phyloP scores from a whole-genome alignment of 2,888 invertebrate species.

The Acleris literana region DNA sequence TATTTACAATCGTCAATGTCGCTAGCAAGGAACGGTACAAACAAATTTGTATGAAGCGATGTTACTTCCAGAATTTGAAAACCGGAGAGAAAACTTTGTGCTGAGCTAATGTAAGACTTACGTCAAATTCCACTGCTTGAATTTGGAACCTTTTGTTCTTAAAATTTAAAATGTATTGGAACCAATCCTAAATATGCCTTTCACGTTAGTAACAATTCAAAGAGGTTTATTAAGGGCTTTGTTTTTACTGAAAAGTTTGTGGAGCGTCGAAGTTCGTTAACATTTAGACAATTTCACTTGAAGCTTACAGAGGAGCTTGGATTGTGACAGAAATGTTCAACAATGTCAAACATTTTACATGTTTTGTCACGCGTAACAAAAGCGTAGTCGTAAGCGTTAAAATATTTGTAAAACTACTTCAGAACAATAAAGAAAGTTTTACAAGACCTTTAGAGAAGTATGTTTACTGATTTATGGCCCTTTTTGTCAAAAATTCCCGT shows the following conservation, averaged over 20 bases:
- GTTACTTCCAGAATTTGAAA: no score
- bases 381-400: not conserved
- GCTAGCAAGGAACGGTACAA: not conserved
- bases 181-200: not conserved
- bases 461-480: not conserved
- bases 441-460: not conserved
- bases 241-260: constrained; percentile 12
- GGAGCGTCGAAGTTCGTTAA: constrained; percentile 11
- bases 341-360: constrained; percentile 2
- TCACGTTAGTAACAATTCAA: constrained; percentile 1
- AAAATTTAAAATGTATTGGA: no score
- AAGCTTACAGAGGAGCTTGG: constrained; percentile 12
- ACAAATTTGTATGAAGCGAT: not conserved
- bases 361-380: constrained; percentile 4
- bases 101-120: not conserved
- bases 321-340: constrained; percentile 19
- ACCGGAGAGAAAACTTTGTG: not conserved
- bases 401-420: not conserved
- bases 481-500: not conserved
- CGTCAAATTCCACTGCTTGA: no score
- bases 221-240: constrained; percentile 16
- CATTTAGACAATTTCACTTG: constrained; percentile 13
- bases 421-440: not conserved
- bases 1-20: not conserved
- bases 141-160: no score